A percentile compares a stretch with the other conserved stretches of the same genome.
phyloP scores from a whole-genome alignment of 2,797 vertebrate species.

The Sebastes kiyomatsui region DNA sequence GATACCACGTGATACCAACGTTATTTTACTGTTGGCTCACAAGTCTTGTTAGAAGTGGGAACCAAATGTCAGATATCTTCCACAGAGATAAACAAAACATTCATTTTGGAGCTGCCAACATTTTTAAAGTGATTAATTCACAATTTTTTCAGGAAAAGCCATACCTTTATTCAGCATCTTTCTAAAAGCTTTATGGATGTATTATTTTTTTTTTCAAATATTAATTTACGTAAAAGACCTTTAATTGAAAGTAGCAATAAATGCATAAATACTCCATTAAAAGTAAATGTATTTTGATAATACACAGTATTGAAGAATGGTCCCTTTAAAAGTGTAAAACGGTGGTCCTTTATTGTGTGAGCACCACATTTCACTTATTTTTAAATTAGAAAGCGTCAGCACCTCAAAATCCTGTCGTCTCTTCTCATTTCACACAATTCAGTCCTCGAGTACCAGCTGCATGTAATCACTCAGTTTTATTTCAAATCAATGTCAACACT shows the following conservation, averaged over 20 bases:
- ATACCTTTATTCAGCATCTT: too few species aligned
- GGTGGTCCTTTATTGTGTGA: not conserved
- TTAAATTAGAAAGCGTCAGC: not conserved
- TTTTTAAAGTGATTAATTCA: too few species aligned
- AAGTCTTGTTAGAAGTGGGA: too few species aligned
- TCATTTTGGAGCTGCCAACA: accelerated
- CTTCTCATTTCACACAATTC: not conserved
- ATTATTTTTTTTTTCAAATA: too few species aligned
- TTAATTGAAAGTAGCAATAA: not conserved
- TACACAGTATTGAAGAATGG: not conserved
- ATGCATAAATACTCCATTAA: not conserved
- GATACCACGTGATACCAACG: too few species aligned
- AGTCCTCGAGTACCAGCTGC: not conserved
- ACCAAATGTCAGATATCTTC: too few species aligned
- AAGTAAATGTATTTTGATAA: not conserved
- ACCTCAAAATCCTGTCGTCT: not conserved
- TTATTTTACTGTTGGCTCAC: too few species aligned
- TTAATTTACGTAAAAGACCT: too few species aligned
- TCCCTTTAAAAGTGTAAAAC: not conserved
- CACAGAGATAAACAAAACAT: too few species aligned
- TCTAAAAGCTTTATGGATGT: too few species aligned
- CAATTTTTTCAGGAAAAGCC: too few species aligned
- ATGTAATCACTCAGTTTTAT: slow-evolving; percentile 15
- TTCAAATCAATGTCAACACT: slow-evolving; percentile 10
- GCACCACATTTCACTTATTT: not conserved